A percentile compares a stretch with the other conserved stretches of the same genome.
These are phyloP conservation scores for Pseudeuparius sepicola DNA, from an alignment of 2,888 invertebrate species.

Conservation along the genomic window DNA sequence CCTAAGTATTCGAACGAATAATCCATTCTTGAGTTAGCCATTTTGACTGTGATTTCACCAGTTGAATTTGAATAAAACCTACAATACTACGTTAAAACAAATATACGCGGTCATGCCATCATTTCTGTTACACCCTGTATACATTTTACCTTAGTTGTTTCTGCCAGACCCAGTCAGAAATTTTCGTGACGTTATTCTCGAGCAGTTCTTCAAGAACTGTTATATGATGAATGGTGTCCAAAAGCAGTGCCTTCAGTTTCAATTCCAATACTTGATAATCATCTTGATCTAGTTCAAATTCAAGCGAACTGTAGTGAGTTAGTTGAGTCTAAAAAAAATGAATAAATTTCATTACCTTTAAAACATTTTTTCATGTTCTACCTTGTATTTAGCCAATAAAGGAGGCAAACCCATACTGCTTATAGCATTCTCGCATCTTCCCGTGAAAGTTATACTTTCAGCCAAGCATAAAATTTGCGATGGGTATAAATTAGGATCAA, in stretches of 20 bases:
- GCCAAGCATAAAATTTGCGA: slow-evolving; percentile 78
- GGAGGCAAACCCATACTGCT: slow-evolving; percentile 49
- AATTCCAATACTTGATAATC: slow-evolving; percentile 42
- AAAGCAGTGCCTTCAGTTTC: slow-evolving; percentile 84
- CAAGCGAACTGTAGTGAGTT: slow-evolving; percentile 42
- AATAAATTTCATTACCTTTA: slow-evolving; percentile 4
- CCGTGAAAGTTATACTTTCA: slow-evolving; percentile 77
- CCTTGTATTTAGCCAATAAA: slow-evolving; percentile 42
- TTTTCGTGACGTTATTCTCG: slow-evolving; percentile 52
- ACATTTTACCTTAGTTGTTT: slow-evolving; percentile 86
- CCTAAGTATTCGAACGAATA: slow-evolving; percentile 98
- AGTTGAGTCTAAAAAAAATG: slow-evolving; percentile 38
- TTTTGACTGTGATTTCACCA: slow-evolving; percentile 62
- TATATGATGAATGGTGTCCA: slow-evolving; percentile 89
- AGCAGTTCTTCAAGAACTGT: slow-evolving; percentile 71
- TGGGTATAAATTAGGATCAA: slow-evolving; percentile 55
- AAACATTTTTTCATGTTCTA: slow-evolving; percentile 20
- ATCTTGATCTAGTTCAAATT: slow-evolving; percentile 27
- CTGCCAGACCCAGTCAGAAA: slow-evolving; percentile 87
- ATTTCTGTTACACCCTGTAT: background rate
- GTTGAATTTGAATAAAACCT: slow-evolving; percentile 59
- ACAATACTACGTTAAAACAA: slow-evolving; percentile 12
- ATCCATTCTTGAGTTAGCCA: slow-evolving; percentile 89
- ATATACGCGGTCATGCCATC: no score
- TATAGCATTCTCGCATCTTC: slow-evolving; percentile 74